These are phyloP conservation scores for Plutomurus gul DNA, from an alignment of 1,140 invertebrate species.

Conservation along the genomic window DNA sequence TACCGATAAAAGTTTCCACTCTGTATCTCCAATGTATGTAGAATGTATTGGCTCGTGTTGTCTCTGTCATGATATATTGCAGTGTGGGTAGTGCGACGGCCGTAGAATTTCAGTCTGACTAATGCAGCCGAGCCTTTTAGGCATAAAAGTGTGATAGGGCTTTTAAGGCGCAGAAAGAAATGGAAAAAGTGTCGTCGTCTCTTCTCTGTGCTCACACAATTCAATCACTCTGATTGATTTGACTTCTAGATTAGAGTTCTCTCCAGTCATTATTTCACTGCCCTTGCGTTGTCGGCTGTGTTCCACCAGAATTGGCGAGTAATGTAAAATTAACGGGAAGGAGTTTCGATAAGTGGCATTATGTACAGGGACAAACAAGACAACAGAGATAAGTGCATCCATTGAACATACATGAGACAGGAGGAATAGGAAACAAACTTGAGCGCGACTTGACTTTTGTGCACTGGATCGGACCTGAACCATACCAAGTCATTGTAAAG, in stretches of 20 bases:
- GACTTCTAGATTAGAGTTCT: too few relatives aligned
- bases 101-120: too few relatives aligned
- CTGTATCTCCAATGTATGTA: too few relatives aligned
- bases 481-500: too few relatives aligned
- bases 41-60: too few relatives aligned
- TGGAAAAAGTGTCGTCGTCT: neutral
- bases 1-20: neutral
- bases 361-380: neutral
- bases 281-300: neutral
- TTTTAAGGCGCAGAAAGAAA: too few relatives aligned
- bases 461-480: neutral
- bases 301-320: neutral
- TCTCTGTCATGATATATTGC: too few relatives aligned
- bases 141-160: too few relatives aligned
- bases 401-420: conserved; percentile 14
- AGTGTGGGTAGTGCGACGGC: too few relatives aligned
- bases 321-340: neutral
- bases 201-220: neutral
- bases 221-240: conserved; percentile 13
- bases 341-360: neutral
- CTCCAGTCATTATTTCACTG: too few relatives aligned
- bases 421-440: neutral
- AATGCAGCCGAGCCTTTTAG: too few relatives aligned
- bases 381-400: conserved; percentile 12
- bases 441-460: neutral